Conservation (phyloP, 2,888 invertebrate genomes). For the Platycnemis pennipes region DNA sequence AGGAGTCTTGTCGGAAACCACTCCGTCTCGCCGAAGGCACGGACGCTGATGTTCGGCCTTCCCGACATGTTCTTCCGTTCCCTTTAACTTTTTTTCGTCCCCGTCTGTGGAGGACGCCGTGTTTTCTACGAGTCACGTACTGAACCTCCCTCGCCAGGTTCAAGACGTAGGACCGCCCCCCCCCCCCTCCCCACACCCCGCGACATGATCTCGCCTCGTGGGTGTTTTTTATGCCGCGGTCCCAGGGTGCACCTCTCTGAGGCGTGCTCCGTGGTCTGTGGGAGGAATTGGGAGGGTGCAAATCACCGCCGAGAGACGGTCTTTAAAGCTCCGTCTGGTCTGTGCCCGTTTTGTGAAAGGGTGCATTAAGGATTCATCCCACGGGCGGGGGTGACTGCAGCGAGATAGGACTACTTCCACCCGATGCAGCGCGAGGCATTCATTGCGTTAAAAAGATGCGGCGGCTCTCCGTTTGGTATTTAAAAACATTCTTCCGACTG, state of each 20-base stretch:
- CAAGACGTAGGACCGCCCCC: no score
- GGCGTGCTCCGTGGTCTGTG: neutral
- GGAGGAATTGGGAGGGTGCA: neutral
- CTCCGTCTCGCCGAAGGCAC: neutral
- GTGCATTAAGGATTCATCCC: neutral
- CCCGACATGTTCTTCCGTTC: neutral
- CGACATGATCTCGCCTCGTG: neutral
- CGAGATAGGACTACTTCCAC: neutral
- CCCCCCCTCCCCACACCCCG: neutral
- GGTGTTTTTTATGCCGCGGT: neutral
- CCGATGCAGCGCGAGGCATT: neutral
- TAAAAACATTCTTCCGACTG: no score
- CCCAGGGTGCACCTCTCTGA: neutral
- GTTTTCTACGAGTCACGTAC: constrained; percentile 1
- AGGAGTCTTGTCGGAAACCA: neutral
- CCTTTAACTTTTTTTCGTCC: neutral
- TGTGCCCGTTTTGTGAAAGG: neutral
- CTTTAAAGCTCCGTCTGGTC: neutral
- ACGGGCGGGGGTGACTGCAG: neutral
- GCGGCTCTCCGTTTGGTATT: no score
- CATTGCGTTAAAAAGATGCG: neutral
- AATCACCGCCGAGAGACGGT: neutral
- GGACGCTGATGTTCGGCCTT: constrained; percentile 6
- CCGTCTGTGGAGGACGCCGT: neutral
- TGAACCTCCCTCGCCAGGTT: no score